Conservation (phyloP, 1,140 invertebrate species). For the Cherax quadricarinatus region DNA sequence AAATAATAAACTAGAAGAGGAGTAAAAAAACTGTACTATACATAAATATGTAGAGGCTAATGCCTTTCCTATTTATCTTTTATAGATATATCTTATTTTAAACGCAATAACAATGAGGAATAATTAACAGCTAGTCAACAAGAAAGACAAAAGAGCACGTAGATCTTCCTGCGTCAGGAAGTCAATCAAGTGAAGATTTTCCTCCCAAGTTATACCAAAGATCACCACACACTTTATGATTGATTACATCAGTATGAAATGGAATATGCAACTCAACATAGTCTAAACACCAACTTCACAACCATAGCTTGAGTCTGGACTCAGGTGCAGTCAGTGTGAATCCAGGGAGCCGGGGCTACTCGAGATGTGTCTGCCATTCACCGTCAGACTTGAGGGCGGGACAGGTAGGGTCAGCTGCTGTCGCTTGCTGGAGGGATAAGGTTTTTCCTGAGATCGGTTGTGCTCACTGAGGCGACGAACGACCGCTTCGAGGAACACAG, state of each 20-base stretch:
- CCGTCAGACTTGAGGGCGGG: background rate
- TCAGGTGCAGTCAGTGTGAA: background rate
- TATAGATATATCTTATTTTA: background rate
- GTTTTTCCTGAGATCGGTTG: slow-evolving; percentile 20
- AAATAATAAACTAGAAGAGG: background rate
- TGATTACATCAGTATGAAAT: slow-evolving; percentile 16
- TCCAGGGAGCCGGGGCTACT: slow-evolving; percentile 3
- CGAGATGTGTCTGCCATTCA: background rate
- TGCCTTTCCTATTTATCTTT: background rate
- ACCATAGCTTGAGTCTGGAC: background rate
- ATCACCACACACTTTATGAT: slow-evolving; percentile 6
- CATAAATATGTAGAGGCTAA: background rate
- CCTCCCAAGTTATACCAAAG: slow-evolving; percentile 1
- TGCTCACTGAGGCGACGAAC: slow-evolving; percentile 27
- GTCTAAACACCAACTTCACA: background rate
- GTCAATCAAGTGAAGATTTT: background rate
- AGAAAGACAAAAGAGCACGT: background rate
- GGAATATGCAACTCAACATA: slow-evolving; percentile 12
- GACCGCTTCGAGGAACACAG: slow-evolving; percentile 39
- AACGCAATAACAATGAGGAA: slow-evolving; percentile 11
- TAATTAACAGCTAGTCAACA: slow-evolving; percentile 13
- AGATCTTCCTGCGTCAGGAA: slow-evolving; percentile 6
- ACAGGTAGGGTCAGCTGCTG: background rate
- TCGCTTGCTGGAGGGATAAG: background rate
- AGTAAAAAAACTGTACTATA: slow-evolving; percentile 4